Percentiles rank a stretch among this genome's conserved stretches.
These are phyloP conservation scores for Harmothoe impar DNA, from an alignment of 2,888 invertebrate species.

Conservation along the genomic window DNA sequence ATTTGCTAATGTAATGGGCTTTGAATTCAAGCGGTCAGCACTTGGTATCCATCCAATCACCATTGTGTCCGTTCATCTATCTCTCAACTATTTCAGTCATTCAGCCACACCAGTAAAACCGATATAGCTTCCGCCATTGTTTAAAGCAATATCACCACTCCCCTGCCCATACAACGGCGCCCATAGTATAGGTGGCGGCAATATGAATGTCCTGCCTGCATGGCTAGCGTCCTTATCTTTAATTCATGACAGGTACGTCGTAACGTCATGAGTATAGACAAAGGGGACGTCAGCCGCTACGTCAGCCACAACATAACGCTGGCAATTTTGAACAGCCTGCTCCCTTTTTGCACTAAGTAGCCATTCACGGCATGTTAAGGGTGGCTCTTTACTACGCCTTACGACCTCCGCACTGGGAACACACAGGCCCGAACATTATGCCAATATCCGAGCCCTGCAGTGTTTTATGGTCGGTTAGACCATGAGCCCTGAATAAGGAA, in stretches of 20 bases:
- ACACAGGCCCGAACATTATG: background rate
- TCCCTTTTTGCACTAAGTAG: conserved; percentile 17
- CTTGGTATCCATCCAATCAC: no score
- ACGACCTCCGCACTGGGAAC: background rate
- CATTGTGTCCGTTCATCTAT: no score
- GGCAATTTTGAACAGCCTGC: background rate
- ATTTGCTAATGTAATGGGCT: no score
- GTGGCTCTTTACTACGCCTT: background rate
- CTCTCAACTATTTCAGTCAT: no score
- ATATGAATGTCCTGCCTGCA: no score
- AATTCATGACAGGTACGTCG: background rate
- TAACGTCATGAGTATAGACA: background rate
- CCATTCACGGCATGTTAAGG: background rate
- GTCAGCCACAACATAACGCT: background rate
- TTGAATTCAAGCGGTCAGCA: no score
- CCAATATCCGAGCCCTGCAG: background rate
- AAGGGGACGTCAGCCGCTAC: background rate
- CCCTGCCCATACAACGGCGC: no score
- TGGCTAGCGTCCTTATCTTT: background rate
- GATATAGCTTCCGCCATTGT: no score
- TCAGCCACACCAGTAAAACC: no score
- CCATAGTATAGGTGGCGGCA: no score
- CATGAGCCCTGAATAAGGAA: conserved; percentile 7
- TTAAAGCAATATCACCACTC: no score
- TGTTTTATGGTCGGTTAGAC: background rate